Base-by-base conservation (phyloP, 1,140 invertebrate genomes). In the Gonioctena quinquepunctata region DNA sequence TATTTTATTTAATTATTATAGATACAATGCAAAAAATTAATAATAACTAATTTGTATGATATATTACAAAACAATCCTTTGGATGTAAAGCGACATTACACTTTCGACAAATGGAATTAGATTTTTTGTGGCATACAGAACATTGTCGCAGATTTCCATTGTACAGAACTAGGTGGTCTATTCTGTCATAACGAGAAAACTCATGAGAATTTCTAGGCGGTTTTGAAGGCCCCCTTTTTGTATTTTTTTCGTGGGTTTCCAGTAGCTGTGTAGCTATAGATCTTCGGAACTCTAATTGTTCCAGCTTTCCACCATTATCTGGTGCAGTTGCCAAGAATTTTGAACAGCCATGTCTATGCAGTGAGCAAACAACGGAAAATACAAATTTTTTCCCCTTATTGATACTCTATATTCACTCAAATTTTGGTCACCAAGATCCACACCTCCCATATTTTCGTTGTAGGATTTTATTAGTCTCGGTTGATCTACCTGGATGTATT, bases 381-480 rank as follows among this genome's bases (percentile, higher is more conserved):
- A 79, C 68, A 73, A 78, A 54, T 77, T 79, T 52, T 77, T 79
- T 63, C 75, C 78, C 56, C 76, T 64, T 28, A 82, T 75, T 13
- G 6, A n/a, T 11, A 66, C 57, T 8, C 76, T 4, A 64, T 80
- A 82, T 18, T 73, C 63, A 54, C 48, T 66, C 57, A 82, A 72
- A 50, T 80, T 80, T 63, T 80, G 73, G 62, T 80, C 78, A 11
- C 52, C 42, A 23, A 76, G 61, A 72, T 80, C 78, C 2, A 80
- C 76, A 13, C 75, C 77, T n/a, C 71, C 75, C 72, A 80, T 79
- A 28, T 75, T 70, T 42, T 70, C 42, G 67, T 80, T 78, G 64
- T 75, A 78, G 2, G 69, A 50, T 19, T 75, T 62, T 25, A 80
- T 76, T 4, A 77, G 22, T 28, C 73, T 56, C 7, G 76, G 79